Base-by-base conservation (phyloP, 2,113 vertebrate species). In the Cyphomyrus plagiostoma region DNA sequence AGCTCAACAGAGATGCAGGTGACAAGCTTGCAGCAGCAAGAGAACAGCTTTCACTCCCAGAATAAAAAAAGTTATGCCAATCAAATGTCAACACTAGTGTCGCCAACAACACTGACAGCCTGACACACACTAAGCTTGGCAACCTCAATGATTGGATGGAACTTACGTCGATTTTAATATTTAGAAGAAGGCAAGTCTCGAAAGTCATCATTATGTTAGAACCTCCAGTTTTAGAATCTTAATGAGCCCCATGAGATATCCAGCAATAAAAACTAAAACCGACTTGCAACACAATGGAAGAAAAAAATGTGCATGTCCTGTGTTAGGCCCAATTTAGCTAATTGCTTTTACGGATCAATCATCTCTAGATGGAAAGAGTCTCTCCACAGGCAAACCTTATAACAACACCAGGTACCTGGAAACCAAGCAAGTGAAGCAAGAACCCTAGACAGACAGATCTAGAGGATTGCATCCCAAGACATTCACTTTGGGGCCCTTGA, bases 151-250 rank as follows among this genome's bases (percentile, higher is more conserved):
- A 26, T 17, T 35, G 30, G 39, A 85, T 62, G 35, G 52, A 58
- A 30, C 15, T 56, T 39, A 42, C 85, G 19, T 9, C 9, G 19
- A 17, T 17, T 62, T 62, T 23, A 42, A 35, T 56, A 46, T 84
- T 42, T 85, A 35, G 3, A 7, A 77, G 52, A n/a, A 10, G n/a
- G 42, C 21, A 13, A 53, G 74, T 89, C 88, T 89, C 23, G 6
- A 45, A 84, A 89, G 89, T 62, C 83, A 30, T 80, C 80, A 85
- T 84, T 85, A 85, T 85, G 82, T 66, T 80, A 58, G 85, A 84
- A 89, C 89, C 89, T 84, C 89, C 89, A 84, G 89, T 89, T 62
- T 84, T 58, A 58, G 50, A 84, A 48, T 85, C 77, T 84, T 89
- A 89, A 89, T 85, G 77, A 89, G 89, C 45, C 89, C 56, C 89